Evolutionary conservation across 2,797 vertebrate species (phyloP), one percentile per base, ranked within the genome.

Genomic region (Botia kubotai): DNA sequence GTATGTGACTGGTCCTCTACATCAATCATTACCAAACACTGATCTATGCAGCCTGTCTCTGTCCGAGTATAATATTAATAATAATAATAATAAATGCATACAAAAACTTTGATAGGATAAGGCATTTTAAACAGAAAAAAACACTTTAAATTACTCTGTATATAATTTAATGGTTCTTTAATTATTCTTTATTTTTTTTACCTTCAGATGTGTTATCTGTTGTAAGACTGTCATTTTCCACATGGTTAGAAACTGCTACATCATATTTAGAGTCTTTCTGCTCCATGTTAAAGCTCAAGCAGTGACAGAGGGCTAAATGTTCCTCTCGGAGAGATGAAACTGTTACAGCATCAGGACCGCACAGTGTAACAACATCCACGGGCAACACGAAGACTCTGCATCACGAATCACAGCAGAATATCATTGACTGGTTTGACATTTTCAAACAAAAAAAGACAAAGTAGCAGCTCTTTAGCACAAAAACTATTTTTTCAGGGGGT

Each of bases 251-350:
- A n/a, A 39, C 26, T 23, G 21, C 43, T 39, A 16, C 67, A 52
- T 53, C 46, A 72, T 16, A 72, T 39, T 46, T 58, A 79, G 19
- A 19, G 68, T 72, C 48, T 65, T 72, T 57, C 11, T 43, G 77
- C n/a, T 79, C 48, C 77, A 79, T 79, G 29, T 23, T 65, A 19
- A 60, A 50, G 19, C 17, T 62, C n/a, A 6, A 76, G 23, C 52
- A 68, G 36, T n/a, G 21, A 46, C 14, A 48, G 5, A 26, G 8
- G 4, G n/a, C 39, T 58, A 60, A 26, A 17, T 43, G 39, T 21
- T 46, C 13, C 68, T 73, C 33, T 33, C 33, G 23, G 23, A 26
- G 23, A 26, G 7, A 36, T 23, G n/a, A 13, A 23, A 69, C 53
- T 3, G 3, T 19, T 33, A 78, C 66, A 77, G 16, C 53, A 58